Base-by-base conservation (phyloP, 2,888 invertebrate genomes). In the Lasioglossum marginatum region DNA sequence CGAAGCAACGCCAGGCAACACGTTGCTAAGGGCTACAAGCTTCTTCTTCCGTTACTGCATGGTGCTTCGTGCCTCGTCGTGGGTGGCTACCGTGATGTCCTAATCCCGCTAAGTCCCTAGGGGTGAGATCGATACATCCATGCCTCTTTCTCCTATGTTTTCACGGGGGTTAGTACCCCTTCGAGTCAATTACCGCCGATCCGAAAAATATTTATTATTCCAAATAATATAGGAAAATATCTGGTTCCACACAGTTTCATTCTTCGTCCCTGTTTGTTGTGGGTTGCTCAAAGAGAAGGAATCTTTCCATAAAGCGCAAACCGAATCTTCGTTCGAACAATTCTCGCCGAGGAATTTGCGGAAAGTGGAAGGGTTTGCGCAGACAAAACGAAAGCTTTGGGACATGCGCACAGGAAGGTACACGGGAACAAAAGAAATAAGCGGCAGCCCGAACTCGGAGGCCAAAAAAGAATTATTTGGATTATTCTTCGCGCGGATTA, bases 101-200 rank as follows among this genome's bases (percentile, higher is more conserved):
- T 90, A 91, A 92, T 93, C 93, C 92, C 89, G 86, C 88, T 89
- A 86, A 90, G 90, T 92, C 91, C 92, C 92, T 91, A 92, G 91
- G 93, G 92, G 92, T 91, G 90, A 92, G 93, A 94, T 94, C 94
- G 94, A 94, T 94, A 93, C 91, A 89, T 91, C 92, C 92, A 90
- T 91, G 90, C 89, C 89, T 90, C 91, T 91, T 88, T 90, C 89
- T 91, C 89, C 87, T 66, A 87, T 87, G 82, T 90, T 88, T 87
- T 85, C 82, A 81, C 73, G 75, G 76, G 76, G 79, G 86, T 81
- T 90, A 90, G 88, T 86, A 85, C 82, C 79, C 75, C 77, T 89
- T 83, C 63, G 12, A 31, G 16, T n/a, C 31, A 81, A 85, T 89
- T 86, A 88, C n/a, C 57, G 63, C 70, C 60, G 57, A 31, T 40